Base-by-base conservation (phyloP, 2,113 vertebrate genomes). In the Cavia aperea region DNA sequence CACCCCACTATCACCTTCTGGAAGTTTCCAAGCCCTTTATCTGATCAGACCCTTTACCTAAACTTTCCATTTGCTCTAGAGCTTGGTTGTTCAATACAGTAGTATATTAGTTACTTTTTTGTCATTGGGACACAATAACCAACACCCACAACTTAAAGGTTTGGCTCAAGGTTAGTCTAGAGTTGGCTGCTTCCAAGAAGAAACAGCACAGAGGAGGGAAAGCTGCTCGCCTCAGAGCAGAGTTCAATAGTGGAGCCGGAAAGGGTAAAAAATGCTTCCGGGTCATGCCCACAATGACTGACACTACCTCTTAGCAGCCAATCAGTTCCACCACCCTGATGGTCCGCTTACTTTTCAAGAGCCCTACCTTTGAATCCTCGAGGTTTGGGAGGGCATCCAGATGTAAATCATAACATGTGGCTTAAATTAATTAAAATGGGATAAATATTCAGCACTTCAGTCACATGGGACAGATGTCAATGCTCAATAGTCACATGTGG, bases 361-460 rank as follows among this genome's bases (percentile, higher is more conserved):
- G 24, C 46, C 24, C 46, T 29, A 31, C 43, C 46, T 77, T 51
- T 77, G 73, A 49, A 15, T 77, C 29, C 26, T 31, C 31, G 73
- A 77, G 73, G 46, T 46, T 49, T 49, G 73, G 43, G 46, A 7
- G 46, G 14, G 51, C 46, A 51, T 31, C 73, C 46, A 51, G 46
- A 49, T 7, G 31, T 77, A 77, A 31, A 77, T 31, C 73, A 49
- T 51, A 36, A 36, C 49, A 24, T 8, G 5, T 46, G 24, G 15
- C 15, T 88, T 39, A 86, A 81, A 75, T 68, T 49, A 92, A 70
- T 16, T 86, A 43, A 54, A 75, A 75, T 89, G 88, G 92, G 66
- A 81, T 26, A 39, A 95, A 94, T 86, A 73, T 73, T 86, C 36
- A 89, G 29, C 56, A 66, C 46, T 36, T 86, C n/a, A 7, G 83